Evolutionary conservation across 2,113 vertebrate species (phyloP).

Genomic region (Cyanistes caeruleus): DNA sequence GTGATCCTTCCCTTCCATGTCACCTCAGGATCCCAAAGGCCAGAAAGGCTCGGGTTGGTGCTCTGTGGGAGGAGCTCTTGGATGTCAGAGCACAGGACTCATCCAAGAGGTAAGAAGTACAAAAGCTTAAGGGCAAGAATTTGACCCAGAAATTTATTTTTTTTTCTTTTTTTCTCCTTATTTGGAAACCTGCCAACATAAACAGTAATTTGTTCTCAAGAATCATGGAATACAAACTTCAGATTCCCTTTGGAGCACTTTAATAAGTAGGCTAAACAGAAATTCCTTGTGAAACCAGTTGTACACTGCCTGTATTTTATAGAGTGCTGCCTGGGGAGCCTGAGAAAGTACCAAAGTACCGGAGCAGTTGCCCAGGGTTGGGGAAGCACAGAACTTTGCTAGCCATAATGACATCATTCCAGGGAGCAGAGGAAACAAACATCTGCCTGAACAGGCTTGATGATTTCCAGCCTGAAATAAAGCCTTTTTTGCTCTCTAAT

Average conservation of each 20-base stretch:
- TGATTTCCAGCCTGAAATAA: not conserved
- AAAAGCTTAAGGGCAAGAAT: not conserved
- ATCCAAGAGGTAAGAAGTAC: not conserved
- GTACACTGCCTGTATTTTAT: not conserved
- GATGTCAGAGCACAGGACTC: not conserved
- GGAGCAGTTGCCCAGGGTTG: not conserved
- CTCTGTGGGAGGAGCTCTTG: not conserved
- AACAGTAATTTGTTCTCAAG: not conserved
- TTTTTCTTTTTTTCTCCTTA: too few relatives aligned
- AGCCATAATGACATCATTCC: not conserved
- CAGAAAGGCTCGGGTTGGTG: not conserved
- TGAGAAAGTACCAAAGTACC: not conserved
- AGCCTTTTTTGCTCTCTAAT: not conserved
- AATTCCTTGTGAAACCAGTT: not conserved
- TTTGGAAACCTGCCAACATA: not conserved
- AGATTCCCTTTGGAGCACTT: not conserved
- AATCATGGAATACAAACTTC: not conserved
- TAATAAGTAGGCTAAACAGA: not conserved
- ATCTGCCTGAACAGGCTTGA: not conserved
- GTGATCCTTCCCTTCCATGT: accelerated
- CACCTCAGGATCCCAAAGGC: not conserved
- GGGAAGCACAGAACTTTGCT: not conserved
- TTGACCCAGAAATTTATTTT: not conserved
- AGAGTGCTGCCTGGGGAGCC: not conserved
- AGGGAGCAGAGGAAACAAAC: not conserved